Percentiles rank a stretch among this genome's conserved stretches.
These are phyloP conservation scores for Procapra przewalskii DNA, from an alignment of 2,113 vertebrate genomes.

Conservation along the genomic window DNA sequence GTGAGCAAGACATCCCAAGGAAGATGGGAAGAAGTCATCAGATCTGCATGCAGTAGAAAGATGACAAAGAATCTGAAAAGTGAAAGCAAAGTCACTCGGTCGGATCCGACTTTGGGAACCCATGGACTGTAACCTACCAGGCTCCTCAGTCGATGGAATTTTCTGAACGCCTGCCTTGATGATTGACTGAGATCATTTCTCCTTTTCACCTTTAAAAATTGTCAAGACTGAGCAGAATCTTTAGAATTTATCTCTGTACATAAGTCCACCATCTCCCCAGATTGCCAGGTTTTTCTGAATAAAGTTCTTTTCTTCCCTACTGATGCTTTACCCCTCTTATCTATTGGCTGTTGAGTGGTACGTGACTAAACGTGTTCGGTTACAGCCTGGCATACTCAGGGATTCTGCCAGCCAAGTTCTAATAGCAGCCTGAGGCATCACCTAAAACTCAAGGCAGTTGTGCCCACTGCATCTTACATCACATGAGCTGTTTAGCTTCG, in stretches of 20 bases:
- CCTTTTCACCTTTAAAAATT: background rate
- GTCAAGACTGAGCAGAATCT: background rate
- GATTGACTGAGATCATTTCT: background rate
- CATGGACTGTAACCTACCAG: background rate
- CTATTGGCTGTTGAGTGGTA: background rate
- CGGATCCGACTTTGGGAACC: background rate
- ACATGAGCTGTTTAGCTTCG: background rate
- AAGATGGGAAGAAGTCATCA: background rate
- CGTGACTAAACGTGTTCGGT: background rate
- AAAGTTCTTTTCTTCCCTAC: background rate
- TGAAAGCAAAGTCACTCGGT: background rate
- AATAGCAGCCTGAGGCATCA: background rate
- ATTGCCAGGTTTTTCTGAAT: background rate
- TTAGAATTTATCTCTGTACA: background rate
- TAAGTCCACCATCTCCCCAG: background rate
- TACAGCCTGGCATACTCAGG: background rate
- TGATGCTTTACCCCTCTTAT: background rate
- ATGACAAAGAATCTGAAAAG: background rate
- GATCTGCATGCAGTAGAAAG: background rate
- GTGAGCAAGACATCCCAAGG: background rate
- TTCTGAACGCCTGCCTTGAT: background rate
- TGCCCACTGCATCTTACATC: background rate
- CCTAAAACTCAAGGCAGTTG: background rate
- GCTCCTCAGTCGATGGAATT: background rate
- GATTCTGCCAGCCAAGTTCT: background rate